Percentiles rank a stretch among this genome's conserved stretches.
phyloP scores from a whole-genome alignment of 2,113 vertebrate genomes.

The Ammodytes dubius region DNA sequence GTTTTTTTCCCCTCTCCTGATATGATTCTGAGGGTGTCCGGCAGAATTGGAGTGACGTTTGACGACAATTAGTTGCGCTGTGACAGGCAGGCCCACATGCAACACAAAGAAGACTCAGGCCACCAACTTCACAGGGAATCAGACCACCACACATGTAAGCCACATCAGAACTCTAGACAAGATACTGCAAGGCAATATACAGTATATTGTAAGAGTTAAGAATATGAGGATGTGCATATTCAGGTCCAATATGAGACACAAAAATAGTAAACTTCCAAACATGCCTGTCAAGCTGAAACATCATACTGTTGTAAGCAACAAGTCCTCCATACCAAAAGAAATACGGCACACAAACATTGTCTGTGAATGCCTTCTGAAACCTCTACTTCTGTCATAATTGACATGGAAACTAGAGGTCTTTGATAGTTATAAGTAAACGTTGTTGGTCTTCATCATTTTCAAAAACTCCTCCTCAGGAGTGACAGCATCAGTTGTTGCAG shows the following conservation, averaged over 20 bases:
- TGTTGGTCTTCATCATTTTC: slow-evolving; percentile 10
- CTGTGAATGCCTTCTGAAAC: neutral
- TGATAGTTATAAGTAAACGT: slow-evolving; percentile 9
- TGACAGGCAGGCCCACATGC: slow-evolving; percentile 72
- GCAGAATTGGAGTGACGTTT: slow-evolving; percentile 73
- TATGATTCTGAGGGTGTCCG: slow-evolving; percentile 63
- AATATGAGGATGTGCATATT: slow-evolving; percentile 24
- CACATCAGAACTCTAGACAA: slow-evolving; percentile 47
- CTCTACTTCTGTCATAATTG: neutral
- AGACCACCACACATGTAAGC: slow-evolving; percentile 48
- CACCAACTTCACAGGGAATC: slow-evolving; percentile 57
- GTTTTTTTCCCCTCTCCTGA: slow-evolving; percentile 48
- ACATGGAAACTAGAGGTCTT: neutral
- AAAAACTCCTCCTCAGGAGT: neutral
- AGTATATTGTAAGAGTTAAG: slow-evolving; percentile 19
- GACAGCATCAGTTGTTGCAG: neutral
- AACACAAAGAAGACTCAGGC: slow-evolving; percentile 57
- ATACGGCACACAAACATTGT: neutral
- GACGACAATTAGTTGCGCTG: slow-evolving; percentile 84
- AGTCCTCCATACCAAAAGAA: neutral
- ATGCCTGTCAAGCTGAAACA: slow-evolving; percentile 3
- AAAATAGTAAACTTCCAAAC: slow-evolving; percentile 9
- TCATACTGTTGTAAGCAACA: slow-evolving; percentile 3
- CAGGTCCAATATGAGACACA: slow-evolving; percentile 26
- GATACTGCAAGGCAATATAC: slow-evolving; percentile 19